Conservation (phyloP, 2,888 invertebrate genomes). For the Rugalucina vietnamica region DNA sequence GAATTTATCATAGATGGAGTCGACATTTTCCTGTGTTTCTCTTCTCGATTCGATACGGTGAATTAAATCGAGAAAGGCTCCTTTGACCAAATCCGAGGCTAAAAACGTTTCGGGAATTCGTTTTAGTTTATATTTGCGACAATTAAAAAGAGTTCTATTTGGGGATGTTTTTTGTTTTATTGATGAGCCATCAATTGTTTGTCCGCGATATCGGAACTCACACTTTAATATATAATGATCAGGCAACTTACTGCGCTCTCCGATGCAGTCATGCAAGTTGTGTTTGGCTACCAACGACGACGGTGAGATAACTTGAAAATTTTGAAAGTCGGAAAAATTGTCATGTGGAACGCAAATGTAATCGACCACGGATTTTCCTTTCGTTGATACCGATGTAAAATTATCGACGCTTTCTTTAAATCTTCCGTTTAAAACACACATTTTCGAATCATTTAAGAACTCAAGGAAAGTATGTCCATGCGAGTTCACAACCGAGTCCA, state of each 20-base stretch:
- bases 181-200: neutral
- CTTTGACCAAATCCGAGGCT: neutral
- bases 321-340: neutral
- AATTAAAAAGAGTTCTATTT: neutral
- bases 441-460: slow-evolving; percentile 13
- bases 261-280: neutral
- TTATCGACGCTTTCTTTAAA: neutral
- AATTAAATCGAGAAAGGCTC: neutral
- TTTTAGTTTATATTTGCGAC: neutral
- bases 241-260: neutral
- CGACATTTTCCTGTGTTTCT: neutral
- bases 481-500: slow-evolving; percentile 15
- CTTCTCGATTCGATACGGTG: neutral
- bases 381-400: slow-evolving; percentile 23
- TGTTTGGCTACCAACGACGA: neutral
- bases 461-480: slow-evolving; percentile 17
- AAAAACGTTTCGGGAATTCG: neutral
- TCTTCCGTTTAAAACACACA: slow-evolving; percentile 23
- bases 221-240: slow-evolving; percentile 12
- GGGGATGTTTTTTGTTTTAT: neutral
- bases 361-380: slow-evolving; percentile 21
- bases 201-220: slow-evolving; percentile 5
- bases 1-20: neutral
- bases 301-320: slow-evolving; percentile 8
- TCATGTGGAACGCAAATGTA: no score